Evolutionary conservation across 2,797 vertebrate genomes (phyloP), one percentile per base, ranked within the genome.

Genomic region (Neosilurus mollespiculum): DNA sequence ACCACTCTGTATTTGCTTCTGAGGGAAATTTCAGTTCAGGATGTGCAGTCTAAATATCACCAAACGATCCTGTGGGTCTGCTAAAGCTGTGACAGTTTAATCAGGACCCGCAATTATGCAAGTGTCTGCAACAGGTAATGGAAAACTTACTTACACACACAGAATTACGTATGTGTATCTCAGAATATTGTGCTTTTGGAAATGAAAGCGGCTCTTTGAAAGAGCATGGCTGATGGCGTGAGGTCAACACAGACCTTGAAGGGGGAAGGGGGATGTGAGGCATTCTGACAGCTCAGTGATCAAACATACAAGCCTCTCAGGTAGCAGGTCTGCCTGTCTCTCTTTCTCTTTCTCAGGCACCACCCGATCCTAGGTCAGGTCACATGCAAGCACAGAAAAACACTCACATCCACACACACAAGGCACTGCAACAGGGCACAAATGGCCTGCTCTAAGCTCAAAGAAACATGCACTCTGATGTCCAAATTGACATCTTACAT

Each of bases 171-270:
- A 72, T 54, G 69, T 22, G 24, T 30, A 34, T 62, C 64, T 88
- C 86, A 88, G 91, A 93, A 93, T 93, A 92, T 90, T 91, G 88
- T 90, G 30, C 91, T 91, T 94, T 94, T 92, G 93, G 91, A 92
- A 92, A 93, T 95, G 90, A 96, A 96, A 95, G 93, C 88, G 26
- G 85, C 89, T 90, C 93, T 94, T 95, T 94, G 93, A 93, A 90
- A 88, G 86, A 90, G 93, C 91, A 72, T 83, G 90, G 93, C 91
- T 94, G 89, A 93, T 92, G 91, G 94, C 93, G 92, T 92, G 87
- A 90, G 92, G 90, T 93, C 87, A 73, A 61, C 16, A 76, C 87
- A 85, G 81, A 81, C 30, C n/a, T 77, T 79, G 72, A 75, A 82
- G 80, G 62, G 37, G 65, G 79, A 69, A 56, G 77, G 56, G 61